phyloP scores from a whole-genome alignment of 2,113 vertebrate species.

The human (Homo sapiens) region GRCh38 chr6:131263501-131264000 shows the following conservation, averaged over 20 bases:
- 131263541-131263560: not conserved
- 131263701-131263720: not conserved
- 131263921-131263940: not conserved
- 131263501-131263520: not conserved
- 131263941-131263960: not conserved
- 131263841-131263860: not conserved
- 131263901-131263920: not conserved
- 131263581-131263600: not conserved
- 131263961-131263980: not conserved
- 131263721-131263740: not conserved
- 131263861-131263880: not conserved
- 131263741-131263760: not conserved
- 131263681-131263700: accelerated
- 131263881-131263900: not conserved
- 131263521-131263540: not conserved
- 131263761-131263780: not conserved
- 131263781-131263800: not conserved
- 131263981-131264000: not conserved
- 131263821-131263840: not conserved
- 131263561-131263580: not conserved
- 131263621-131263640: not conserved
- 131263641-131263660: not conserved
- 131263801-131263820: not conserved
- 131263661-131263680: not conserved
- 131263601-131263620: not conserved